Evolutionary conservation across 2,113 vertebrate species (phyloP).

Genomic region (Danio rerio): DNA sequence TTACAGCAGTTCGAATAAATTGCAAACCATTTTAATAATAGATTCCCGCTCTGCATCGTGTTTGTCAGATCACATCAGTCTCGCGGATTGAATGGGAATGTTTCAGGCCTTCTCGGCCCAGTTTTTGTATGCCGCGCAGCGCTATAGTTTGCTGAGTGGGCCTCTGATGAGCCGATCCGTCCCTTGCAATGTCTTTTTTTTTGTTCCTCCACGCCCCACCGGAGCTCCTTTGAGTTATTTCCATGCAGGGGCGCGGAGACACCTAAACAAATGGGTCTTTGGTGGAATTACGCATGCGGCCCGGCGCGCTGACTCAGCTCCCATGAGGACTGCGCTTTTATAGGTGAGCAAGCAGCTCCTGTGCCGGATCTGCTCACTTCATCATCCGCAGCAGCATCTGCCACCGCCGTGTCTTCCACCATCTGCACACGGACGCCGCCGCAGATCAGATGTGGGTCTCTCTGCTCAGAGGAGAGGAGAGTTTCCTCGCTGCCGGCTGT

Average conservation of each 20-base stretch:
- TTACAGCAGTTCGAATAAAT: neutral
- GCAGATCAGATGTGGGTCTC: slow-evolving; percentile 7
- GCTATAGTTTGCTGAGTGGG: slow-evolving; percentile 18
- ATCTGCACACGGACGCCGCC: slow-evolving; percentile 7
- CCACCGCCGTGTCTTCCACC: slow-evolving; percentile 1
- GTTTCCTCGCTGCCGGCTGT: slow-evolving; percentile 9
- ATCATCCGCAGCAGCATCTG: slow-evolving; percentile 17
- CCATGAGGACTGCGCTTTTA: slow-evolving; percentile 33
- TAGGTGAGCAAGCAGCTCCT: too few relatives aligned
- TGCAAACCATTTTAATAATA: neutral
- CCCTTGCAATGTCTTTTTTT: neutral
- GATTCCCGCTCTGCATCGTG: neutral
- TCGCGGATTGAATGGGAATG: neutral
- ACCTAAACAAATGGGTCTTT: slow-evolving; percentile 54
- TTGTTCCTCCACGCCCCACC: neutral
- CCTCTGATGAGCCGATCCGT: neutral
- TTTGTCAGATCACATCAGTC: neutral
- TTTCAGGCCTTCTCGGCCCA: neutral
- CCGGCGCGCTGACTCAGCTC: slow-evolving; percentile 71
- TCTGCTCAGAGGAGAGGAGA: neutral
- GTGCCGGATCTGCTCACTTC: neutral
- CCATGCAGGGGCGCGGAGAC: slow-evolving; percentile 15
- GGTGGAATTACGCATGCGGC: slow-evolving; percentile 58
- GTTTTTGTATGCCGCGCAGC: neutral
- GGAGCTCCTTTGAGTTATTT: slow-evolving; percentile 30